phyloP scores from a whole-genome alignment of 2,797 vertebrate species.

The Muraenolepis orangiensis region DNA sequence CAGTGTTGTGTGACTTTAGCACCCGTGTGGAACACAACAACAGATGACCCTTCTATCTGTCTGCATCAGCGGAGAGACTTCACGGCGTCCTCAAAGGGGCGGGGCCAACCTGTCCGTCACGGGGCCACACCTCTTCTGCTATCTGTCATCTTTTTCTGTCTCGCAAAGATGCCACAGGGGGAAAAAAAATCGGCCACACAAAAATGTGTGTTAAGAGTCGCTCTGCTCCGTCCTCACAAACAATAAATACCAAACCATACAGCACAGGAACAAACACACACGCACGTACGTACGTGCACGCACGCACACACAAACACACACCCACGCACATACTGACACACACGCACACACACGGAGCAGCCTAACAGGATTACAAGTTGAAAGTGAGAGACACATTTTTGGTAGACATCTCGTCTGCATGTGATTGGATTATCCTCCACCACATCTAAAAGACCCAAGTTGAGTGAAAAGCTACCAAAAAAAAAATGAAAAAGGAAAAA shows the following conservation, averaged over 20 bases:
- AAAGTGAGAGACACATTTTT: slow-evolving; percentile 46
- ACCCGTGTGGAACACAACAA: background rate
- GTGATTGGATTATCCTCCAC: slow-evolving; percentile 63
- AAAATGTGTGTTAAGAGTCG: slow-evolving; percentile 31
- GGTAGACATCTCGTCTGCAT: slow-evolving; percentile 43
- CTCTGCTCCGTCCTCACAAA: slow-evolving; percentile 20
- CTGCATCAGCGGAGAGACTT: background rate
- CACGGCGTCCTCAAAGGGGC: background rate
- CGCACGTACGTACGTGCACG: slow-evolving; percentile 8
- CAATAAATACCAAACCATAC: slow-evolving; percentile 14
- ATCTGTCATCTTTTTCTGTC: background rate
- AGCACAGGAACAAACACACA: background rate
- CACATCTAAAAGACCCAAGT: slow-evolving; percentile 44
- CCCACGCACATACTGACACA: background rate
- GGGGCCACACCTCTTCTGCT: background rate
- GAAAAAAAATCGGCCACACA: background rate
- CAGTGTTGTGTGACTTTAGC: no score
- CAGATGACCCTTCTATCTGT: background rate
- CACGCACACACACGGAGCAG: background rate
- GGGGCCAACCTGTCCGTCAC: background rate
- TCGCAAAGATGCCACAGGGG: background rate
- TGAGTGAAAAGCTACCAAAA: slow-evolving; percentile 20
- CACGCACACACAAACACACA: background rate
- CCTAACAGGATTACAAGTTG: slow-evolving; percentile 35
- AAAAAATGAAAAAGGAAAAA: slow-evolving; percentile 35